phyloP scores from a whole-genome alignment of 2,888 invertebrate species.

The Urechis unicinctus region DNA sequence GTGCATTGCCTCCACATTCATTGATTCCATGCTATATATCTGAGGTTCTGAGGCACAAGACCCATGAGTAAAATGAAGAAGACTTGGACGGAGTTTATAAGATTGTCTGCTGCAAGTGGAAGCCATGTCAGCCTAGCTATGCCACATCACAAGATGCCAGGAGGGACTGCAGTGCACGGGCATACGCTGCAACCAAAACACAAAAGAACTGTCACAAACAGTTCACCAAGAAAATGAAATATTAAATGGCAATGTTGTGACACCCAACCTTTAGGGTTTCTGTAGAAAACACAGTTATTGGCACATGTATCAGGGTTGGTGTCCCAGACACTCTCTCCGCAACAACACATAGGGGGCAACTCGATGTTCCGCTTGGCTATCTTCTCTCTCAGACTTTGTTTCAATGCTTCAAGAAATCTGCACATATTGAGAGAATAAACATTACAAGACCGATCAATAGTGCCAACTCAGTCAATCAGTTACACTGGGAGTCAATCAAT shows the following conservation, averaged over 20 bases:
- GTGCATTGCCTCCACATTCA: too few relatives aligned
- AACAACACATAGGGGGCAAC: slow-evolving; percentile 42
- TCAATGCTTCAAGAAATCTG: slow-evolving; percentile 43
- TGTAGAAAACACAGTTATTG: slow-evolving; percentile 49
- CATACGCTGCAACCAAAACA: slow-evolving; percentile 35
- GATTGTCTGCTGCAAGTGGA: too few relatives aligned
- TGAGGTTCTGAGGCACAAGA: too few relatives aligned
- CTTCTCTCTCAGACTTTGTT: slow-evolving; percentile 35
- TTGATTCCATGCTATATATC: too few relatives aligned
- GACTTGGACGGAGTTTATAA: too few relatives aligned
- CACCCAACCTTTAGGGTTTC: slow-evolving; percentile 37
- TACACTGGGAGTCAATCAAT: not conserved
- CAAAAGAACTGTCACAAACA: not conserved
- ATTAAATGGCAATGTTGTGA: not conserved
- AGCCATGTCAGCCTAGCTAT: too few relatives aligned
- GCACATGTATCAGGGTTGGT: slow-evolving; percentile 47
- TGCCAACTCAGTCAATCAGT: not conserved
- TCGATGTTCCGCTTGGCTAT: slow-evolving; percentile 30
- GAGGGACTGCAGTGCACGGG: slow-evolving; percentile 38
- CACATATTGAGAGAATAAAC: not conserved
- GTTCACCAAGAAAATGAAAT: too few relatives aligned
- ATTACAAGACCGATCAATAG: not conserved
- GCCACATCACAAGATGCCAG: slow-evolving; percentile 34
- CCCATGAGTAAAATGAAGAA: too few relatives aligned
- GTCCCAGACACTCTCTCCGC: slow-evolving; percentile 43